Base-by-base conservation (phyloP, 2,888 invertebrate species). In the Erynnis tages region DNA sequence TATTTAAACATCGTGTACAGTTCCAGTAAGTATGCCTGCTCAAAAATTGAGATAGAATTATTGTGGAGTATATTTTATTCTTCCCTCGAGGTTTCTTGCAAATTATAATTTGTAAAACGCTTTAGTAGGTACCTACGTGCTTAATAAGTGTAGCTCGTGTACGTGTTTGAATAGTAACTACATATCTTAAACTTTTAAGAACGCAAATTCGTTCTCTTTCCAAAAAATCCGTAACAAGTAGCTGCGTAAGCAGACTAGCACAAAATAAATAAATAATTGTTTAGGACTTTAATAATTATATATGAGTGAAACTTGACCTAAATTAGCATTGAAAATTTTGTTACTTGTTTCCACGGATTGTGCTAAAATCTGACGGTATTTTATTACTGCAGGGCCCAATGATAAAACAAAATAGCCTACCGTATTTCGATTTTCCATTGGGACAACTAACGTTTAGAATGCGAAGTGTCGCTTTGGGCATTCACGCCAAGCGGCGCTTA, bases 401-500 rank as follows among this genome's bases (percentile, higher is more conserved):
- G n/a, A n/a, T n/a, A n/a, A n/a, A n/a, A n/a, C n/a, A n/a, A n/a
- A n/a, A n/a, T n/a, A n/a, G n/a, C n/a, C n/a, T n/a, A n/a, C n/a
- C n/a, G n/a, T n/a, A 21, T 4, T 27, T n/a, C 32, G 32, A 29
- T 32, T 44, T 32, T 44, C 30, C 13, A 7, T 13, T 32, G 30
- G 44, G 32, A 19, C 44, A 41, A 6, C 16, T 41, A 27, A 16
- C 41, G 21, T 44, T 44, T 21, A 23, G 32, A 7, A 44, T 32
- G 32, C 44, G 21, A 32, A 23, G 32, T 32, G 21, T 30, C 44
- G 44, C 21, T 21, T 21, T 13, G 32, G 30, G 32, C 21, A 30
- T 30, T 37, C 58, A 63, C 58, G 61, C 48, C 54, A 59, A 32
- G 25, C 23, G 19, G 14, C 23, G 30, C 29, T 61, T 59, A 60